These are phyloP conservation scores for Dicrostonyx torquatus DNA, from an alignment of 2,797 vertebrate species.

Conservation along the genomic window DNA sequence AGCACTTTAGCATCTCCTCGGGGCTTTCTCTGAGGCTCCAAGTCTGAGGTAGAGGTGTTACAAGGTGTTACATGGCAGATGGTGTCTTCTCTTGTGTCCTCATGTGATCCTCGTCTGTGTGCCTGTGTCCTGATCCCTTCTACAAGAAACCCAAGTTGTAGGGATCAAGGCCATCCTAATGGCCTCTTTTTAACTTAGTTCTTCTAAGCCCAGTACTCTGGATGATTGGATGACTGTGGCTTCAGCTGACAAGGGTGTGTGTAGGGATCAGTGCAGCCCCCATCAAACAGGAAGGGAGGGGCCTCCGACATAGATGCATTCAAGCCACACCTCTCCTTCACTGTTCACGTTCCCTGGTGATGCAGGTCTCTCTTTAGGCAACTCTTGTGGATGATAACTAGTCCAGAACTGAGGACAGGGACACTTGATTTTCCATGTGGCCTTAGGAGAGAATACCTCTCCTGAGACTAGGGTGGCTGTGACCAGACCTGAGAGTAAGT, in stretches of 20 bases:
- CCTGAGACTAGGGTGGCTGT: not conserved
- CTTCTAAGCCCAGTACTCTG: not conserved
- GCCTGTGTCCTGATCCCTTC: not conserved
- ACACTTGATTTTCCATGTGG: too few relatives aligned
- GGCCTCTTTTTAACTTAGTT: not conserved
- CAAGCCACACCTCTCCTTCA: not conserved
- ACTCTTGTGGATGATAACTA: rapidly evolving
- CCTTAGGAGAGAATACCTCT: not conserved
- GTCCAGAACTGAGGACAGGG: not conserved
- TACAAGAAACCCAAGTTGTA: rapidly evolving
- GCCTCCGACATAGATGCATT: not conserved
- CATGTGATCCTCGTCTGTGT: rapidly evolving
- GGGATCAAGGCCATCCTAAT: rapidly evolving
- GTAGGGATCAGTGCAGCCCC: rapidly evolving
- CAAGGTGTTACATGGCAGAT: not conserved
- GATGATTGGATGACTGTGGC: not conserved
- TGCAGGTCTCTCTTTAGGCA: rapidly evolving
- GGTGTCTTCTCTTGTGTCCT: not conserved
- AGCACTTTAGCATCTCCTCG: not conserved
- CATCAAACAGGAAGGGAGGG: not conserved
- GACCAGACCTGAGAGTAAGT: not conserved
- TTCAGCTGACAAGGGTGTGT: not conserved
- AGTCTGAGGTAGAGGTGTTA: not conserved
- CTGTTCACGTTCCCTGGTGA: not conserved
- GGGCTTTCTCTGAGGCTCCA: not conserved